Evolutionary conservation across 2,888 invertebrate species (phyloP).

Genomic region (Eupithecia inturbata): DNA sequence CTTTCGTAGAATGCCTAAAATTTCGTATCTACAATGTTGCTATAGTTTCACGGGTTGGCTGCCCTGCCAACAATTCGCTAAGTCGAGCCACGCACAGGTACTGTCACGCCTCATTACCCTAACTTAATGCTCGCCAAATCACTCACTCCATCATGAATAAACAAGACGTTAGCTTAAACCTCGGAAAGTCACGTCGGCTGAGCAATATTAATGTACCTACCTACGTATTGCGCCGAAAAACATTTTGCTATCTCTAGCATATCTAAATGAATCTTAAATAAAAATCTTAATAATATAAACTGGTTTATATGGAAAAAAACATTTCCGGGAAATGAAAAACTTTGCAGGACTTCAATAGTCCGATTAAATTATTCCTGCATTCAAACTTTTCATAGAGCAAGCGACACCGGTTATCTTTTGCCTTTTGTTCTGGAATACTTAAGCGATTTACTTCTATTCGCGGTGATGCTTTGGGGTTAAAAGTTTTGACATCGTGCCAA

Average conservation of each 20-base stretch:
- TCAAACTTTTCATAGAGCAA: constrained; percentile 63
- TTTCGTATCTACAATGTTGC: not conserved
- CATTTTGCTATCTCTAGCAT: not conserved
- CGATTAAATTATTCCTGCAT: constrained; percentile 57
- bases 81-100: constrained; percentile 70
- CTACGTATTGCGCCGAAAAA: not conserved
- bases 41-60: constrained; percentile 49
- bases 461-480: constrained; percentile 43
- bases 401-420: constrained; percentile 57
- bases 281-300: not conserved
- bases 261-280: not conserved
- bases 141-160: constrained; percentile 71
- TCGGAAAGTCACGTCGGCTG: constrained; percentile 41
- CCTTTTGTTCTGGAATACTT: constrained; percentile 64
- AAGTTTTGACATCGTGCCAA: constrained; percentile 40
- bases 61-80: constrained; percentile 67
- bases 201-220: constrained; percentile 6
- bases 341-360: constrained; percentile 48
- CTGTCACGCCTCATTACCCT: constrained; percentile 74
- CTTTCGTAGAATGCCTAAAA: not conserved
- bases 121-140: constrained; percentile 72
- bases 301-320: constrained; percentile 13
- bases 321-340: constrained; percentile 44
- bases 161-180: constrained; percentile 60
- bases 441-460: constrained; percentile 51